Evolutionary conservation across 2,888 invertebrate species (phyloP).

Genomic region (Phaonia tiefii): DNA sequence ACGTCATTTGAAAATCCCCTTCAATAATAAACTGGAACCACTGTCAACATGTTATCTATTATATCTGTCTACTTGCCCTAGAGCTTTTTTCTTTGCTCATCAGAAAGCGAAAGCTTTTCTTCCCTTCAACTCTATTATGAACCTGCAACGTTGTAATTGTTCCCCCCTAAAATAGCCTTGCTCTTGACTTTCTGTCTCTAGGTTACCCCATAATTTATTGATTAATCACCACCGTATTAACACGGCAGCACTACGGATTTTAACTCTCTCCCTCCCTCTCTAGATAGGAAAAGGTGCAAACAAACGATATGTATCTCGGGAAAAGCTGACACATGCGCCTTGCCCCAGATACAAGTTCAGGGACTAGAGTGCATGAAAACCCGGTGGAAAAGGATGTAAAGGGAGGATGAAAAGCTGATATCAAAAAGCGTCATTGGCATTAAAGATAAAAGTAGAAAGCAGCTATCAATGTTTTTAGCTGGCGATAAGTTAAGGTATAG

Average conservation of each 20-base stretch:
- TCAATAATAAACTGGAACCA: no score
- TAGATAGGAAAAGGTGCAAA: slow-evolving; percentile 35
- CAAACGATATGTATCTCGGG: slow-evolving; percentile 23
- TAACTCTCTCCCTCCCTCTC: background rate
- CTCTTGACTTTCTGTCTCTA: slow-evolving; percentile 74
- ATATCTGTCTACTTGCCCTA: background rate
- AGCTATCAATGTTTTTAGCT: slow-evolving; percentile 1
- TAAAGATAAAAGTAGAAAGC: background rate
- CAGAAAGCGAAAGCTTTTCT: slow-evolving; percentile 49
- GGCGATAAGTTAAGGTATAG: no score
- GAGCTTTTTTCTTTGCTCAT: background rate
- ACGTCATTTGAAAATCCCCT: no score
- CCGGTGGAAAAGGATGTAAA: background rate
- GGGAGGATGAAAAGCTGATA: background rate
- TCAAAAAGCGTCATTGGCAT: slow-evolving; percentile 57
- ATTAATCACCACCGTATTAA: slow-evolving; percentile 69
- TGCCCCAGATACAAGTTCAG: slow-evolving; percentile 61
- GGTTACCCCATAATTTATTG: slow-evolving; percentile 76
- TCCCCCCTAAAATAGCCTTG: slow-evolving; percentile 70
- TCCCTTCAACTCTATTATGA: slow-evolving; percentile 38
- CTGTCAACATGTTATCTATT: no score
- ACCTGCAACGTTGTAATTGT: background rate
- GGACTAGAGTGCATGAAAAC: slow-evolving; percentile 23
- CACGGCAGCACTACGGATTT: no score
- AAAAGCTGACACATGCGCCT: slow-evolving; percentile 72